Percentiles rank a stretch among this genome's conserved stretches.
phyloP scores from a whole-genome alignment of 2,113 vertebrate genomes.

The Thomomys bottae region DNA sequence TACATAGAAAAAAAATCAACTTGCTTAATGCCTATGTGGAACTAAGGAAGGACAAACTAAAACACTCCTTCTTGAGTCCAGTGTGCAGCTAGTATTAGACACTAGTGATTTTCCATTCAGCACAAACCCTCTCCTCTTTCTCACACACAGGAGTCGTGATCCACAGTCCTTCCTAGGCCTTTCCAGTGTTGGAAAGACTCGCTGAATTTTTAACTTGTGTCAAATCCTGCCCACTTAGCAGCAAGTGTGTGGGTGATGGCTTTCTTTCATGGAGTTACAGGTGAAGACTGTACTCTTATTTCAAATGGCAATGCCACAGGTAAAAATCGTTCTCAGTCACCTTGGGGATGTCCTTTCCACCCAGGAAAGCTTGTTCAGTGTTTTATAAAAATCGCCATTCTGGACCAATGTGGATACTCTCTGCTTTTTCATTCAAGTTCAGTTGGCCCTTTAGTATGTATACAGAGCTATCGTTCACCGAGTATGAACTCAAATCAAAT shows the following conservation, averaged over 20 bases:
- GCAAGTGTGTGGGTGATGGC: fast-evolving
- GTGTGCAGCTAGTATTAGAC: background rate
- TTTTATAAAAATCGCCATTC: background rate
- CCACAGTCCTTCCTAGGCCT: background rate
- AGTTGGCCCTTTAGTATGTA: background rate
- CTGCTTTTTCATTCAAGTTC: background rate
- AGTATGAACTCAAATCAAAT: background rate
- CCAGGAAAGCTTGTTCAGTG: background rate
- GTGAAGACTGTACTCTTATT: background rate
- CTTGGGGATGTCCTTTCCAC: background rate
- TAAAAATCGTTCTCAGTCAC: background rate
- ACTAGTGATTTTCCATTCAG: background rate
- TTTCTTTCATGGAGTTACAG: background rate
- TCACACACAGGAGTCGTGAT: background rate
- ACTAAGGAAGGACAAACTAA: background rate
- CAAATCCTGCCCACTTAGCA: background rate
- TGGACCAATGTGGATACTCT: background rate
- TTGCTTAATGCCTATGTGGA: background rate
- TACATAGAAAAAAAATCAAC: background rate
- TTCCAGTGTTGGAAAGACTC: background rate
- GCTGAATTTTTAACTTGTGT: background rate
- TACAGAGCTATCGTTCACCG: background rate
- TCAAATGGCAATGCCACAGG: background rate
- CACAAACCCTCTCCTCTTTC: background rate
- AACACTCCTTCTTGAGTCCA: fast-evolving